A percentile compares a stretch with the other conserved stretches of the same genome.
Conservation (phyloP, 2,888 invertebrate genomes). For the Schrankia costaestrigalis region DNA sequence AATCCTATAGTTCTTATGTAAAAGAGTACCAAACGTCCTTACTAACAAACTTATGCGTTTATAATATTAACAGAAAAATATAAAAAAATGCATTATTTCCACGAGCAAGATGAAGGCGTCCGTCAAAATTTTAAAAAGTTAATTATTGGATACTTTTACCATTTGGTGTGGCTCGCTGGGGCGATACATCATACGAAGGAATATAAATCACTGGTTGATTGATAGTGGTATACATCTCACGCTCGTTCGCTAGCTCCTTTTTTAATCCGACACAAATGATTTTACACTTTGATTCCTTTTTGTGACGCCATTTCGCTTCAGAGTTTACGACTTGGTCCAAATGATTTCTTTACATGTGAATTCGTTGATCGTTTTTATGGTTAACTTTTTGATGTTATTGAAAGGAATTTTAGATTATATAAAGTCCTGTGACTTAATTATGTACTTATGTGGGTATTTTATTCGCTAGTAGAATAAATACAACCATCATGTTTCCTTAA, state of each 20-base stretch:
- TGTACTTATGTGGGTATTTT: slow-evolving; percentile 4
- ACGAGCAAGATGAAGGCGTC: slow-evolving; percentile 63
- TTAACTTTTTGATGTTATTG: slow-evolving; percentile 28
- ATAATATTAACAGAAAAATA: too few species aligned
- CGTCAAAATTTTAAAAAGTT: slow-evolving; percentile 77
- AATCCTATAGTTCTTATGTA: too few species aligned
- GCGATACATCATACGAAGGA: slow-evolving; percentile 75
- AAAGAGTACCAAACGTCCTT: too few species aligned
- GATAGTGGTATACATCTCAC: slow-evolving; percentile 76
- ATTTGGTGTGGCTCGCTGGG: slow-evolving; percentile 49
- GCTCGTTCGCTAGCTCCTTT: slow-evolving; percentile 73
- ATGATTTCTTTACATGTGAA: slow-evolving; percentile 31
- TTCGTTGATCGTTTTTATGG: slow-evolving; percentile 28
- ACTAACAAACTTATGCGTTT: too few species aligned
- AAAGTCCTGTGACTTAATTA: slow-evolving; percentile 19
- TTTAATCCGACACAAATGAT: slow-evolving; percentile 78
- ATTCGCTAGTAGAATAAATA: too few species aligned
- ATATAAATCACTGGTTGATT: slow-evolving; percentile 78
- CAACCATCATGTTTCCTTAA: too few species aligned
- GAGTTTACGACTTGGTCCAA: slow-evolving; percentile 53
- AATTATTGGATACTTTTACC: slow-evolving; percentile 76
- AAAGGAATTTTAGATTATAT: slow-evolving; percentile 29
- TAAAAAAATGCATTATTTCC: slow-evolving; percentile 32
- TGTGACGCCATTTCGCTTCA: slow-evolving; percentile 64
- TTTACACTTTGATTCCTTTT: slow-evolving; percentile 75